A percentile compares a stretch with the other conserved stretches of the same genome.
Evolutionary conservation across 92 coral and sea anemone species (phyloP).

Genomic region (Umimayanthus chanpuru): DNA sequence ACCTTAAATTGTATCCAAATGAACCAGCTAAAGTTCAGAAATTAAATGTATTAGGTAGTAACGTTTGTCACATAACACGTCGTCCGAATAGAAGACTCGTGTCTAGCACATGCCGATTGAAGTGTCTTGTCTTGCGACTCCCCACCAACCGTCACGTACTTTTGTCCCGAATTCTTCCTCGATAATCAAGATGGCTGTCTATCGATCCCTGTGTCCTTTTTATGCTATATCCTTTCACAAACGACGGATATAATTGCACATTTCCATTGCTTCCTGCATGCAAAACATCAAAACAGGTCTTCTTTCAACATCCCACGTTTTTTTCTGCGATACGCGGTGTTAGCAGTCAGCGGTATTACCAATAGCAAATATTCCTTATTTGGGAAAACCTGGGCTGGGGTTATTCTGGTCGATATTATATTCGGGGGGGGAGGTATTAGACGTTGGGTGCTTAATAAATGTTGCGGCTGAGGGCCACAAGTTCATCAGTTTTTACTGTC

Average conservation of each 20-base stretch:
- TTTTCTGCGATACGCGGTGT: neutral
- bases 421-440: too few species aligned
- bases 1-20: neutral
- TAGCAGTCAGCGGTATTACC: constrained; percentile 13
- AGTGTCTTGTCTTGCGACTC: neutral
- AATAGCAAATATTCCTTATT: constrained; percentile 7
- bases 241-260: neutral
- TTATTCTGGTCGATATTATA: too few species aligned
- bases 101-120: neutral
- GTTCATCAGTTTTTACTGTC: too few species aligned
- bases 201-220: neutral
- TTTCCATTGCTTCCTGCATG: constrained; percentile 20
- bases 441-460: too few species aligned
- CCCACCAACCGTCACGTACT: constrained; percentile 12
- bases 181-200: neutral
- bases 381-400: neutral
- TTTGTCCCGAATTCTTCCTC: neutral
- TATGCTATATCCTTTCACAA: constrained; percentile 2
- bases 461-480: too few species aligned
- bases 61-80: neutral
- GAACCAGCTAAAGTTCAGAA: neutral
- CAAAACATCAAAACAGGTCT: neutral
- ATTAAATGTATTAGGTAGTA: neutral
- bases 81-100: constrained; percentile 1
- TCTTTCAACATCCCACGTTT: constrained; percentile 20